These are phyloP conservation scores for Heliconius charithonia DNA, from an alignment of 2,888 invertebrate species.

Conservation along the genomic window DNA sequence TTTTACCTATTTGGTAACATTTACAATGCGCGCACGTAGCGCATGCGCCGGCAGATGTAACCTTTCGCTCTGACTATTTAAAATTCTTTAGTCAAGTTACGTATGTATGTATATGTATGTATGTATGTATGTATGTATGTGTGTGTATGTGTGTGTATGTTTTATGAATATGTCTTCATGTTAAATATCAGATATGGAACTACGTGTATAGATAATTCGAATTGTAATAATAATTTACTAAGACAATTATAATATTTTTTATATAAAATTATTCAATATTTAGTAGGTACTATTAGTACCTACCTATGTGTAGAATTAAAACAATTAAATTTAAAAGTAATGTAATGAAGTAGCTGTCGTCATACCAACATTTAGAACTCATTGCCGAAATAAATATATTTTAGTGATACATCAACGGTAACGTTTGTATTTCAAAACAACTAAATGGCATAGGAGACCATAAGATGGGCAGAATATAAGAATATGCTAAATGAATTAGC, in stretches of 20 bases:
- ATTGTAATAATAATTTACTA: too few species aligned
- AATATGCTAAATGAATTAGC: conserved; percentile 72
- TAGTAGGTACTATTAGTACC: too few species aligned
- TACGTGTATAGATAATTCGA: background rate
- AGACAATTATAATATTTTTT: too few species aligned
- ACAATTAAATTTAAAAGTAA: background rate
- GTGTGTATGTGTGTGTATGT: conserved; percentile 19
- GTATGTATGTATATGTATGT: conserved; percentile 17
- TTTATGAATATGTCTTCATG: conserved; percentile 25
- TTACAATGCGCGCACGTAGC: conserved; percentile 74
- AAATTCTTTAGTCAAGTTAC: conserved; percentile 44
- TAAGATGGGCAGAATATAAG: conserved; percentile 23
- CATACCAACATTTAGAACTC: background rate
- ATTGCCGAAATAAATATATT: background rate
- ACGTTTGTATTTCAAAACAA: background rate
- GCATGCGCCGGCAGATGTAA: conserved; percentile 59
- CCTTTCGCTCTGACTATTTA: conserved; percentile 62
- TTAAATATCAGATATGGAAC: background rate
- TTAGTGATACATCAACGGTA: too few species aligned
- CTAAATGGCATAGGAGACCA: background rate
- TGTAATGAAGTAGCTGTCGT: background rate
- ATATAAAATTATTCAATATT: too few species aligned
- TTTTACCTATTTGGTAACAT: conserved; percentile 81
- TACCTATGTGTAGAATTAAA: too few species aligned
- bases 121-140: background rate